These are phyloP conservation scores for Plotosus lineatus DNA, from an alignment of 2,113 vertebrate genomes.

Conservation along the genomic window DNA sequence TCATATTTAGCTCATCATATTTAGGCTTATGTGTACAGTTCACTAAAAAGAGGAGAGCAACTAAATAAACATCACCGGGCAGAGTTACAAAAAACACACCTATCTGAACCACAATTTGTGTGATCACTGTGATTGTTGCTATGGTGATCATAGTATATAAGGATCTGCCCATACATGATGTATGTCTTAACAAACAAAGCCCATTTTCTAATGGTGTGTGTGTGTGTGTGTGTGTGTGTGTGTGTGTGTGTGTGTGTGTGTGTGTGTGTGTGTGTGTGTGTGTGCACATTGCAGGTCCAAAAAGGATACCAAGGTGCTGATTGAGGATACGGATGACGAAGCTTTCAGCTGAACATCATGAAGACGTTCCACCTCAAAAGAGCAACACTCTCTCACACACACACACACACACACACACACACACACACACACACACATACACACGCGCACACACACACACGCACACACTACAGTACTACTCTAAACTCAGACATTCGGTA, in stretches of 20 bases:
- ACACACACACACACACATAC: conserved; percentile 30
- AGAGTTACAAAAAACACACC: too few species aligned
- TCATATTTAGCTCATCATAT: too few species aligned
- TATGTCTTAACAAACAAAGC: too few species aligned
- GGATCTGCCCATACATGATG: neutral
- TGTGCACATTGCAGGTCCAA: conserved; percentile 78
- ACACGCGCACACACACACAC: conserved; percentile 13
- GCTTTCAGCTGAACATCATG: conserved; percentile 85
- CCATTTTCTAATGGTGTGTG: too few species aligned
- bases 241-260: neutral
- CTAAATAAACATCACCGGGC: neutral
- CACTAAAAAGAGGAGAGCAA: neutral
- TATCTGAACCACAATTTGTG: neutral
- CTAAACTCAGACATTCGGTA: conserved; percentile 4
- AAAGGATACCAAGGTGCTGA: conserved; percentile 94
- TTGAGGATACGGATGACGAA: conserved; percentile 97
- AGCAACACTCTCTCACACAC: conserved; percentile 18
- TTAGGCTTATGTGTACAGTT: too few species aligned
- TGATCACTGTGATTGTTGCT: neutral
- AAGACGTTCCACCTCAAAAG: conserved; percentile 27
- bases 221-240: conserved; percentile 8
- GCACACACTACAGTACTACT: neutral
- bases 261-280: conserved; percentile 12
- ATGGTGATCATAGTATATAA: neutral
- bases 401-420: conserved; percentile 52